Evolutionary conservation across 2,797 vertebrate genomes (phyloP), one percentile per base, ranked within the genome.

Genomic region (Fundulus diaphanus): DNA sequence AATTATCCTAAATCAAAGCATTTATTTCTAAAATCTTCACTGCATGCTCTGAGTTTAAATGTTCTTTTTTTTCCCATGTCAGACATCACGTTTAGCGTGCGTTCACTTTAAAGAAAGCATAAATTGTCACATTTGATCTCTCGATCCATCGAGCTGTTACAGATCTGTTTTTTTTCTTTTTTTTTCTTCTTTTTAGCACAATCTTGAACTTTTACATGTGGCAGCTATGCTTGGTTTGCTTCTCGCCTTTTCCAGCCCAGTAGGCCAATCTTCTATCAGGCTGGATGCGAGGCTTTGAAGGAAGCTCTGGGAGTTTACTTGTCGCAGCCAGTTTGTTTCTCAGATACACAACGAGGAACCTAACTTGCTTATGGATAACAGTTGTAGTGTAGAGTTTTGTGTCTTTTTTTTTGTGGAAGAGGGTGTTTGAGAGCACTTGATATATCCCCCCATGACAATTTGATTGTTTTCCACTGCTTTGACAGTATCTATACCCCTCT

Each of bases 261-360:
- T 89, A 87, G 88, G 75, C 85, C 89, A 84, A 42, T 87, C 78
- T 71, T 86, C 68, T 82, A 80, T 88, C 42, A 5, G 81, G 72
- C 82, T 78, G 84, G 85, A 69, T 8, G 52, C 56, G 70, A 80
- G 72, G 75, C 79, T 80, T 85, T 80, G 83, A 90, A 87, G 82
- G 84, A 89, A 88, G 88, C 88, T 86, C 71, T 83, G 85, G 84
- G 90, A 90, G 73, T 92, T 90, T 84, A 85, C 82, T 89, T 90
- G 88, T 92, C 87, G 87, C 80, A 74, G 82, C 40, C 92, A 89
- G 87, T 93, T 94, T 93, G 90, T 94, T 92, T 92, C 81, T 82
- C 74, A 84, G 84, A 92, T 82, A 85, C 86, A 92, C 87, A 90
- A 78, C 77, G 87, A 77, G 76, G 84, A 93, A 85, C 85, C 84